These are phyloP conservation scores for Lithophane ornitopus DNA, from an alignment of 2,888 invertebrate species.

Conservation along the genomic window DNA sequence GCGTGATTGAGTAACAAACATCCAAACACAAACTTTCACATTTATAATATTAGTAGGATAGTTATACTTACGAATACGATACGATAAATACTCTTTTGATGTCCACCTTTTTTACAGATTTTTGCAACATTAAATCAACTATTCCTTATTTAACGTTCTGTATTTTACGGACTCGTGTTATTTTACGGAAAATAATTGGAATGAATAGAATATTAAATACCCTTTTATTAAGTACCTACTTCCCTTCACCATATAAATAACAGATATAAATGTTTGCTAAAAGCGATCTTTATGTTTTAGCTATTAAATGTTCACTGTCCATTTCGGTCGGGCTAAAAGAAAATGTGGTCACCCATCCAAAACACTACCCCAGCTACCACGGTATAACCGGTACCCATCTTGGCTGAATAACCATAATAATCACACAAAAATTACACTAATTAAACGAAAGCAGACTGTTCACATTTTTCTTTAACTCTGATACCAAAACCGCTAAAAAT, in stretches of 20 bases:
- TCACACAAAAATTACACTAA: not conserved
- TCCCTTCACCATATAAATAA: too few species aligned
- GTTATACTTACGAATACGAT: constrained; percentile 19
- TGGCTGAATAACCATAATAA: too few species aligned
- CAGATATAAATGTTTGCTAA: not conserved
- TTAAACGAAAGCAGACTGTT: not conserved
- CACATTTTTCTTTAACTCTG: not conserved
- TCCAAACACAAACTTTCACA: too few species aligned
- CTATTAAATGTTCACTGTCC: not conserved
- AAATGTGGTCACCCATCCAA: not conserved
- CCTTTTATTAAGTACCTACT: too few species aligned
- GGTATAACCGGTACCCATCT: not conserved
- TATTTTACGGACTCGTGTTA: too few species aligned
- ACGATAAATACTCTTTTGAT: not conserved
- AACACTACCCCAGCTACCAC: not conserved
- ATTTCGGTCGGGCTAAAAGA: not conserved
- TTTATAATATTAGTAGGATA: too few species aligned
- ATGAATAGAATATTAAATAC: too few species aligned
- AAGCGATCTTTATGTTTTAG: not conserved
- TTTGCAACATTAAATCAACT: not conserved
- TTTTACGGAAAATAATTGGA: too few species aligned
- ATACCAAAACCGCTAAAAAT: constrained; percentile 18
- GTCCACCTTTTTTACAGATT: not conserved
- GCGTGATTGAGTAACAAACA: too few species aligned
- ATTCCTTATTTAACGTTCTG: not conserved